Base-by-base conservation (phyloP, 1,140 invertebrate species). In the Belonocnema kinseyi region DNA sequence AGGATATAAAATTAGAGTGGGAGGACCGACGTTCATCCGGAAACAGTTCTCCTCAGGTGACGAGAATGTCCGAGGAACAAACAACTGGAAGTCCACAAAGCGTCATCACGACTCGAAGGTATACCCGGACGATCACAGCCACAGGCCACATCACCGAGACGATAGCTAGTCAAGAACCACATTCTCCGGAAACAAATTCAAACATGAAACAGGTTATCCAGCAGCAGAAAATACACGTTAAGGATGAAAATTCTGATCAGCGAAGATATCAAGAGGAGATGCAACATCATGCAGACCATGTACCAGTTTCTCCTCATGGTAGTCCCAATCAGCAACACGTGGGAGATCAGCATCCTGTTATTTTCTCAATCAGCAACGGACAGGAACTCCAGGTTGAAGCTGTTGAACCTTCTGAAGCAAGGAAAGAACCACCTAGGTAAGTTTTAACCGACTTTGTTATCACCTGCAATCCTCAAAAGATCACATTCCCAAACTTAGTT, bases 71-170 rank as follows among this genome's bases (percentile, higher is more conserved):
- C 11, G 85, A 86, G 4, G 84, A 89, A 17, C 84, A 82, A 53
- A 70, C 76, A 10, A 61, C 53, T 10, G 71, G 70, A 56, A 87
- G 83, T 75, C 88, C 88, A 0, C 87, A 88, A 6, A 92, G 92
- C 7, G 93, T 94, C 13, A 94, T 93, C 77, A 93, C 92, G 4
- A 91, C 91, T 19, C 90, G 92, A 26, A 90, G 92, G 50, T 91
- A 92, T 50, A 90, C 93, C 17, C 88, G 93, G n/a, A 94, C 93
- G 4, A 94, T 94, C 72, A 94, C 93, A 6, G 92, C 93, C 5
- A 90, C 93, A 11, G 93, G 93, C 3, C 93, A 93, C 78, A 94
- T 94, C 61, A 93, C 93, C 1, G 92, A 92, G 66, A 87, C 86
- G 0, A 78, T 91, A 3, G 82, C 79, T 3, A 92, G 93, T 50